phyloP scores from a whole-genome alignment of 2,888 invertebrate genomes.

The Agrilus mali region DNA sequence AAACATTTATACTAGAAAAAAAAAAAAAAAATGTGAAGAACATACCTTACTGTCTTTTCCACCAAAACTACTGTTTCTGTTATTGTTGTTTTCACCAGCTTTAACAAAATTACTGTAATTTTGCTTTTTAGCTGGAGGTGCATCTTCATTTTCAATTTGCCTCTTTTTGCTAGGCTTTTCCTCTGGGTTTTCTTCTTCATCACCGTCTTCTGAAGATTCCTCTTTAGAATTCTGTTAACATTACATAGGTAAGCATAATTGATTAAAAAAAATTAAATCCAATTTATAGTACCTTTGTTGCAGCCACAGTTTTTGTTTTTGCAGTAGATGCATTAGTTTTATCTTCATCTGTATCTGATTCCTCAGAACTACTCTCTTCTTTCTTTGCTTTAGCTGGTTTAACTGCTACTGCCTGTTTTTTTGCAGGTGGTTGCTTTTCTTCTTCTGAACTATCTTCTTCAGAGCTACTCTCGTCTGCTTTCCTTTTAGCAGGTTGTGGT shows the following conservation, averaged over 20 bases:
- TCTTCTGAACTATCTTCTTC: conserved; percentile 27
- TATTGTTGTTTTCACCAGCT: conserved; percentile 28
- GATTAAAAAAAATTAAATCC: too few relatives aligned
- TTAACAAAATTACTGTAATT: conserved; percentile 61
- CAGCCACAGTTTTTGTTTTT: conserved; percentile 19
- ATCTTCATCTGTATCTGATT: conserved; percentile 19
- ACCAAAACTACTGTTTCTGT: conserved; percentile 26
- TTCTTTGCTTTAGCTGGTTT: conserved; percentile 12
- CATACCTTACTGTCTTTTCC: conserved; percentile 17
- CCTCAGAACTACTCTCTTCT: conserved; percentile 9
- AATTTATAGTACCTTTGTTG: too few relatives aligned
- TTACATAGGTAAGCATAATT: too few relatives aligned
- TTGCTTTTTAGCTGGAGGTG: conserved; percentile 39
- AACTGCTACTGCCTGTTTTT: conserved; percentile 10
- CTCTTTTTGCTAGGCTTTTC: conserved; percentile 28
- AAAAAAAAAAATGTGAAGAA: neutral
- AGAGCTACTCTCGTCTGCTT: conserved; percentile 26
- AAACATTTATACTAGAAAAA: conserved; percentile 22
- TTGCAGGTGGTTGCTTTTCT: conserved; percentile 16
- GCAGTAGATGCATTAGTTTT: conserved; percentile 20
- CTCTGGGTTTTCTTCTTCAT: conserved; percentile 14
- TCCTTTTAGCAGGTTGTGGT: conserved; percentile 11
- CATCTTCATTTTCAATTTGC: conserved; percentile 29
- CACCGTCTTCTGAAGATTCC: conserved; percentile 22
- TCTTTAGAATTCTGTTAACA: conserved; percentile 9